Conservation (phyloP, 2,113 vertebrate species). For the Tor tambroides region DNA sequence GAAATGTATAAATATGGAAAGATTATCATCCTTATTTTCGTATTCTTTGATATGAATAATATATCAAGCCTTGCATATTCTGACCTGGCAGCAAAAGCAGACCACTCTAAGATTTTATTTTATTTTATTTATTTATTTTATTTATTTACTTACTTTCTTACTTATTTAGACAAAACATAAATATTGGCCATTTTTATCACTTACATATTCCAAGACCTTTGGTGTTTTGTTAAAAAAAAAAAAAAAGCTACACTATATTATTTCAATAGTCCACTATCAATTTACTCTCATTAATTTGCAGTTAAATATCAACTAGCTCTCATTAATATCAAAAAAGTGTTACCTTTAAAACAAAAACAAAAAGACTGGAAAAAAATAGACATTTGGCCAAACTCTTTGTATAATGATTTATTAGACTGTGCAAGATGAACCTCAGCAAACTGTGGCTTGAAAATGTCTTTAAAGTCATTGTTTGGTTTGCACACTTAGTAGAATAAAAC, state of each 20-base stretch:
- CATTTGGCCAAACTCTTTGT: neutral
- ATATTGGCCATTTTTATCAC: no score
- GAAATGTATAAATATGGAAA: neutral
- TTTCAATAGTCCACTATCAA: no score
- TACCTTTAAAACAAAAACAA: neutral
- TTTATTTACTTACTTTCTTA: no score
- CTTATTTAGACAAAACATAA: no score
- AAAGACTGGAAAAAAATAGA: neutral
- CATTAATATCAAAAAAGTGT: no score
- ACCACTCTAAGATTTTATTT: neutral
- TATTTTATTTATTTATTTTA: no score
- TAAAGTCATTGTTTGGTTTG: neutral
- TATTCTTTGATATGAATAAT: neutral
- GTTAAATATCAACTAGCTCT: no score
- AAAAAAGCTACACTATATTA: no score
- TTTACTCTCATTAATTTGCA: no score
- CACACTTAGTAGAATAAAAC: neutral
- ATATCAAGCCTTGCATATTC: neutral
- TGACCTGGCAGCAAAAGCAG: neutral
- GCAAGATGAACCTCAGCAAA: neutral
- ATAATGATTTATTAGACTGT: neutral
- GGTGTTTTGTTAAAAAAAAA: no score
- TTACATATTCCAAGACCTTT: no score
- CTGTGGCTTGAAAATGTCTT: neutral
- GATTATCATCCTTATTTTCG: neutral